phyloP scores from a whole-genome alignment of 2,888 invertebrate species.

The Pyrocoelia pectoralis region DNA sequence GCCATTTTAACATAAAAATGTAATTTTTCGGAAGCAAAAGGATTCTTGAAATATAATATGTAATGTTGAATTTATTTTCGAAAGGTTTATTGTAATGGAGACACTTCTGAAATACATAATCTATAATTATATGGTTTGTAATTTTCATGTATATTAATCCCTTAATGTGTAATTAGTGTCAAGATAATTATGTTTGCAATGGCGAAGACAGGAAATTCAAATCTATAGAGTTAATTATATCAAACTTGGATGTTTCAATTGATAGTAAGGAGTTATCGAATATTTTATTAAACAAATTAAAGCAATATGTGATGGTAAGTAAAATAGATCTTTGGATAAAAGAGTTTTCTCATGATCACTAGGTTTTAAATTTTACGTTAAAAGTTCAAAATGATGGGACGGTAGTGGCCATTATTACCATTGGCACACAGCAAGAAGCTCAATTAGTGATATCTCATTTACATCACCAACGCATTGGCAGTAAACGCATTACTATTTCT shows the following conservation, averaged over 20 bases:
- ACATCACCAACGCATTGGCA: slow-evolving; percentile 83
- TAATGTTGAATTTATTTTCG: no score
- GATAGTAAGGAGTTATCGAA: slow-evolving; percentile 72
- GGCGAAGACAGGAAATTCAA: background rate
- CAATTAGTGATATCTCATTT: slow-evolving; percentile 81
- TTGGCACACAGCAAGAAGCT: slow-evolving; percentile 71
- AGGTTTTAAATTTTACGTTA: slow-evolving; percentile 70
- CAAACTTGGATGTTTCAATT: slow-evolving; percentile 76
- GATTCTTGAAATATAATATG: no score
- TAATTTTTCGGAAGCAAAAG: no score
- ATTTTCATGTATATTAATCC: no score
- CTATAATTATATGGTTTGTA: no score
- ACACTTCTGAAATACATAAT: no score
- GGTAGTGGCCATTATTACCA: slow-evolving; percentile 74
- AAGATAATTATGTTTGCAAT: no score
- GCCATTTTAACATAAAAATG: no score
- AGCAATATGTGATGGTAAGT: slow-evolving; percentile 69
- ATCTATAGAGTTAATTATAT: slow-evolving; percentile 67
- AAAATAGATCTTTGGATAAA: background rate
- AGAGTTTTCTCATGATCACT: slow-evolving; percentile 29
- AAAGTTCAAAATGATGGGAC: slow-evolving; percentile 72
- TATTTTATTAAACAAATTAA: slow-evolving; percentile 68
- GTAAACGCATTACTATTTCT: slow-evolving; percentile 80
- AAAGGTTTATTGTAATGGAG: no score
- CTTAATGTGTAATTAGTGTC: no score